Base-by-base conservation (phyloP, 2,113 vertebrate species). In the Mustela nigripes region DNA sequence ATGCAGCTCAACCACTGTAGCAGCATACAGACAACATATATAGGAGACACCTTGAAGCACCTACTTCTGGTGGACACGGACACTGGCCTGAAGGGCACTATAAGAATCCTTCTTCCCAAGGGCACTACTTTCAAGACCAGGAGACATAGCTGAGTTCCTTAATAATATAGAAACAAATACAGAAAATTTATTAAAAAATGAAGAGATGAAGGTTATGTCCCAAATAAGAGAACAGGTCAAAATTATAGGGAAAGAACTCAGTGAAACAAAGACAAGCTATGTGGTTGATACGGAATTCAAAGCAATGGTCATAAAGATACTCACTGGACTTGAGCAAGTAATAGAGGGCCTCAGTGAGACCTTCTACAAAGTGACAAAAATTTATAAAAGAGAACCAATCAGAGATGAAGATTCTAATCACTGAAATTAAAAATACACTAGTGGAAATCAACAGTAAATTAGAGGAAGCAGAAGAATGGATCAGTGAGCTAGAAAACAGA, bases 11-110 rank as follows among this genome's bases (percentile, higher is more conserved):
- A 16, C 42, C 42, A 28, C 42, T 16, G 12, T 15, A 48, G 26
- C 1, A 48, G 11, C 12, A 1, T 45, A 14, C 26, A 18, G 2
- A 7, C 7, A 2, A 18, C 73, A 48, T 14, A 31, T 42, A 1
- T 0, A 28, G 24, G 7, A 76, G 73, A 76, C 4, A 28, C 73
- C 42, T 48, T 45, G 73, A 48, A 76, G 24, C 26, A 48, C 74
- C 42, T 18, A 15, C 45, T 48, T 78, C 42, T 31, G 26, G 42
- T 18, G 42, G 8, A 48, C 42, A 78, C 42, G 42, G 74, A 48
- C 74, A 18, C 4, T 78, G 15, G 1, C 2, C 42, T 48, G 42
- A 2, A 28, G 39, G 42, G 42, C 39, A 28, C 12, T 45, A 45
- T 45, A 31, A 28, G 74, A 78, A 19, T 33, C 15, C 42, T 45